Percentiles rank a stretch among this genome's conserved stretches.
Evolutionary conservation across 2,888 invertebrate species (phyloP).

Genomic region (Cyaniris semiargus): DNA sequence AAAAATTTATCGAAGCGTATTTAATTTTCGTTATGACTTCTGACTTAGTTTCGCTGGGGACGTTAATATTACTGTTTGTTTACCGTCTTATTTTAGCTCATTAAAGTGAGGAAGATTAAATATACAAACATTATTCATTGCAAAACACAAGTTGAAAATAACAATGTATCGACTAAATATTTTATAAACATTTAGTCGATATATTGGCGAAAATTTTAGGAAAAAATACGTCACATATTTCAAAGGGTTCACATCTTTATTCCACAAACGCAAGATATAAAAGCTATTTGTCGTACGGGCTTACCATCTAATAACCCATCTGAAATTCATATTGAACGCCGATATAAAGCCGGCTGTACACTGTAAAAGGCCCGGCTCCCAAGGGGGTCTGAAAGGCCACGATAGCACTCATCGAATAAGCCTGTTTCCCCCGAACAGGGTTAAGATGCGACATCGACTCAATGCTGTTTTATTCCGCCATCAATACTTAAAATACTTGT

Average conservation of each 20-base stretch:
- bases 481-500: conserved; percentile 77
- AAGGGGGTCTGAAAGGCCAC: conserved; percentile 70
- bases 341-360: conserved; percentile 71
- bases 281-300: conserved; percentile 66
- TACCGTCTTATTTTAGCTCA: neutral
- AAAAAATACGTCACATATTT: neutral
- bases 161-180: no score
- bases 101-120: neutral
- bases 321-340: conserved; percentile 77
- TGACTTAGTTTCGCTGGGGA: conserved; percentile 47
- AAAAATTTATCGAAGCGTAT: conserved; percentile 78
- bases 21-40: conserved; percentile 78
- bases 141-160: neutral
- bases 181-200: no score
- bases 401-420: conserved; percentile 79
- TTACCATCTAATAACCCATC: conserved; percentile 72
- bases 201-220: neutral
- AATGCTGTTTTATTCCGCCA: conserved; percentile 78
- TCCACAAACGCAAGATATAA: conserved; percentile 37
- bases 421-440: conserved; percentile 77
- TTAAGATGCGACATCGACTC: conserved; percentile 76
- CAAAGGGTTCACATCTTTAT: conserved; percentile 5
- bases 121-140: neutral
- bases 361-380: conserved; percentile 75
- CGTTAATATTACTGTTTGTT: conserved; percentile 6